Evolutionary conservation across 2,888 invertebrate species (phyloP).

Genomic region (Drosophila anomalata): DNA sequence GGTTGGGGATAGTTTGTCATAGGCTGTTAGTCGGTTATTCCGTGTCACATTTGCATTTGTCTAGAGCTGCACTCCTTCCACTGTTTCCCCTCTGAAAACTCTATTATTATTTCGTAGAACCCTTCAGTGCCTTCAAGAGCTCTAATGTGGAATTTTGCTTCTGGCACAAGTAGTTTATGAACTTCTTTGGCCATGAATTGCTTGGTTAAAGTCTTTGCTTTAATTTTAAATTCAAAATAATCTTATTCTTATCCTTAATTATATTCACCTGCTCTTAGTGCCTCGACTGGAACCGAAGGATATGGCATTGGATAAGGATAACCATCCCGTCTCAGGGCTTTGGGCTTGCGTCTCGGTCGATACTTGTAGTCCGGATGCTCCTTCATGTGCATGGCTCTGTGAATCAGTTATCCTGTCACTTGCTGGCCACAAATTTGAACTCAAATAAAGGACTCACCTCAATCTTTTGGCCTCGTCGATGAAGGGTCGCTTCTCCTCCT

Average conservation of each 20-base stretch:
- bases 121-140: constrained; percentile 35
- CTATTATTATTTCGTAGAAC: constrained; percentile 40
- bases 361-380: constrained; percentile 98
- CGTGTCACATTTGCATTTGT: constrained; percentile 78
- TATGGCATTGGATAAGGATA: constrained; percentile 97
- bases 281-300: constrained; percentile 95
- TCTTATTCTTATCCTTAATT: not conserved
- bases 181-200: not conserved
- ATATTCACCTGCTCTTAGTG: constrained; percentile 91
- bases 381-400: constrained; percentile 96
- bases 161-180: constrained; percentile 6
- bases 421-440: not conserved
- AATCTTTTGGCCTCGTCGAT: constrained; percentile 98
- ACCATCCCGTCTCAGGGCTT: constrained; percentile 94
- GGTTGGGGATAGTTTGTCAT: constrained; percentile 69
- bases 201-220: not conserved
- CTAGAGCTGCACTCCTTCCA: constrained; percentile 44
- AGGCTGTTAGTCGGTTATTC: constrained; percentile 47
- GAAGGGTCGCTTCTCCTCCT: constrained; percentile 97
- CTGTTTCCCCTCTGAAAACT: constrained; percentile 32
- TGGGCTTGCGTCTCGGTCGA: constrained; percentile 94
- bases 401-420: constrained; percentile 15
- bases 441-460: constrained; percentile 71
- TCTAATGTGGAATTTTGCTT: not conserved
- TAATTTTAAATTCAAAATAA: not conserved